Conservation (phyloP, 2,113 vertebrate genomes). For the Paradoxurus hermaphroditus region DNA sequence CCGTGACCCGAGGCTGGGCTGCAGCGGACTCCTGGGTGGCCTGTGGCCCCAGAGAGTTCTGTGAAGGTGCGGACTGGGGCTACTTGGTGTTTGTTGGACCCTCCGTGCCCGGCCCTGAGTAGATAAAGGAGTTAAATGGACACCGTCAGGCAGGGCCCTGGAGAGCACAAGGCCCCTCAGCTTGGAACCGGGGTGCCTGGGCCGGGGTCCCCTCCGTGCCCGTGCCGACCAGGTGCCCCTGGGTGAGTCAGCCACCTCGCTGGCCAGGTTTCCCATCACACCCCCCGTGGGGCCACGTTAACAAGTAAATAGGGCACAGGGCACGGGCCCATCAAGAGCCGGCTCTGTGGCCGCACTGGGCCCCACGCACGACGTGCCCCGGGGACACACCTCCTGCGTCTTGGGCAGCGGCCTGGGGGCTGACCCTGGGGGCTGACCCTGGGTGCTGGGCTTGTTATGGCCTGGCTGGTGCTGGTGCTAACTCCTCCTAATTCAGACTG, state of each 20-base stretch:
- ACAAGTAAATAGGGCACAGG: neutral
- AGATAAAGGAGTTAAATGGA: neutral
- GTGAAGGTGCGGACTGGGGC: rapidly evolving
- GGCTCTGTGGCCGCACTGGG: neutral
- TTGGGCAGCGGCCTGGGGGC: neutral
- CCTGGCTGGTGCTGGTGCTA: too few relatives aligned
- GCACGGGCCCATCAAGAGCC: neutral
- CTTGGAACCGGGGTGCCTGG: rapidly evolving
- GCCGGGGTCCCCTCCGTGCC: neutral
- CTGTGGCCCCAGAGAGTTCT: rapidly evolving
- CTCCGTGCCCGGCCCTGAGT: neutral
- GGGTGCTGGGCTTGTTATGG: neutral
- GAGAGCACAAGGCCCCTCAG: too few relatives aligned
- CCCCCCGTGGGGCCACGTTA: neutral
- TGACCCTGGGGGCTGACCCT: neutral
- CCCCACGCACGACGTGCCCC: rapidly evolving
- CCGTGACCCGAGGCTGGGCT: rapidly evolving
- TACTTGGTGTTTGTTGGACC: neutral
- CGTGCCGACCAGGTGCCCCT: neutral
- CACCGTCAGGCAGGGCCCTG: neutral
- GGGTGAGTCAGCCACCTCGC: too few relatives aligned
- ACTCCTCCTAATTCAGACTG: neutral
- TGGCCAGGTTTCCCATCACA: neutral
- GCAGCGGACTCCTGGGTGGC: neutral
- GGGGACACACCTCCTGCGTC: rapidly evolving